A percentile compares a stretch with the other conserved stretches of the same genome.
Conservation (phyloP, 2,797 vertebrate genomes). For the Schizothorax lantsangensis region DNA sequence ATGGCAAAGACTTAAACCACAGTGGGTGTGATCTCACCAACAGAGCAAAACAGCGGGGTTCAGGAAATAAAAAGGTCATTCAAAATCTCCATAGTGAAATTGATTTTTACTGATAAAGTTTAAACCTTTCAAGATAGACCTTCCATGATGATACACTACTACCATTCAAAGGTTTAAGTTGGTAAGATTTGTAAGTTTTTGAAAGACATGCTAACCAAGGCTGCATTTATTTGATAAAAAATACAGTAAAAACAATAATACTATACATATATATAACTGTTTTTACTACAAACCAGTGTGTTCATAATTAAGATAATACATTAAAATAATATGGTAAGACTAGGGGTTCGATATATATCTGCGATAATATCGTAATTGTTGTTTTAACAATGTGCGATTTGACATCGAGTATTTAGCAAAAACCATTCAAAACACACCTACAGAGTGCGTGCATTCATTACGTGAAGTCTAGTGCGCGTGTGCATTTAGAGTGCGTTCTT, state of each 20-base stretch:
- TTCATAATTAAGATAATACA: too few species aligned
- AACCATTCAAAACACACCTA: too few species aligned
- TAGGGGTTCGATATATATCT: too few species aligned
- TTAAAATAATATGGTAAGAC: too few species aligned
- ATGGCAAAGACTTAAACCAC: slow-evolving; percentile 20
- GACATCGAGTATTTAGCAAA: too few species aligned
- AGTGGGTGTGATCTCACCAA: slow-evolving; percentile 23
- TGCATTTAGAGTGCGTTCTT: too few species aligned
- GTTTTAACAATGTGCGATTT: too few species aligned
- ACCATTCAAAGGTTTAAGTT: background rate
- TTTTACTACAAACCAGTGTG: too few species aligned
- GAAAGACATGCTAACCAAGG: background rate
- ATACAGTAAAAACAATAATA: background rate
- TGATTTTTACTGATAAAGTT: slow-evolving; percentile 32
- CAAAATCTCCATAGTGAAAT: slow-evolving; percentile 11
- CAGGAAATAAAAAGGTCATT: slow-evolving; percentile 29
- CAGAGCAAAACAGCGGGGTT: slow-evolving; percentile 13
- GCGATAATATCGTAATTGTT: too few species aligned
- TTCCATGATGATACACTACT: background rate
- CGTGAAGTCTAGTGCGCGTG: too few species aligned
- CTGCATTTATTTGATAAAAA: background rate
- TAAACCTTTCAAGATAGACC: slow-evolving; percentile 22
- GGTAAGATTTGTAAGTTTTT: background rate
- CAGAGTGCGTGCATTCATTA: too few species aligned
- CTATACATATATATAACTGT: background rate